Evolutionary conservation across 1,140 invertebrate genomes (phyloP), one percentile per base, ranked within the genome.

Genomic region (Paralvinella palmiformis): DNA sequence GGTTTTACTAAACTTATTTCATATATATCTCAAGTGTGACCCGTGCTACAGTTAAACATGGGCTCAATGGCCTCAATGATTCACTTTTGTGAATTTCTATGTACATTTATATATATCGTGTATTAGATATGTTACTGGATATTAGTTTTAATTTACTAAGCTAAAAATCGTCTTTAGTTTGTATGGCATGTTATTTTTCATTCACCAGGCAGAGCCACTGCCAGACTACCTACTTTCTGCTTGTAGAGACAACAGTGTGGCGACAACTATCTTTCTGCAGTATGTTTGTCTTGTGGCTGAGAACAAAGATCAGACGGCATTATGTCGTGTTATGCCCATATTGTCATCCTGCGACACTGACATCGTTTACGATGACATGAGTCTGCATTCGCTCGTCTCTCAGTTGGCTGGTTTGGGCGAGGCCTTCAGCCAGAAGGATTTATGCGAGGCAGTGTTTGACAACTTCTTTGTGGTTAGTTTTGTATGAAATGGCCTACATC

Each of bases 371-470:
- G 92, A 95, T 79, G 94, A 97, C 84, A 93, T 92, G 32, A 96
- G 96, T 77, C 81, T 97, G 45, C 94, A 98, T 82, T 91, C 90
- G 29, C 81, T 96, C 61, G 68, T 96, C n/a, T 88, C 90, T 1
- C 77, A 91, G 41, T 83, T 98, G 0, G 89, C 96, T 69, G 88
- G 90, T 55, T 88, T 96, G 84, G 85, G 87, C 1, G 94, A 97
- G 69, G 94, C 96, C 78, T 97, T 97, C 78, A 84, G 88, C 66
- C 88, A 90, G 4, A 92, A 96, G 83, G 93, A 96, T 68, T 96
- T 96, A 74, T 96, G 93, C 81, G 94, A 91, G 1, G 91, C 92
- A 0, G 86, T 97, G 20, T 96, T 98, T 83, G 94, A 96, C 82
- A 94, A 96, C 79, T 96, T 96, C 75, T 91, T 97, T 69, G 63